Evolutionary conservation across 2,888 invertebrate species (phyloP).

Genomic region (Amphipyra tragopoginis): DNA sequence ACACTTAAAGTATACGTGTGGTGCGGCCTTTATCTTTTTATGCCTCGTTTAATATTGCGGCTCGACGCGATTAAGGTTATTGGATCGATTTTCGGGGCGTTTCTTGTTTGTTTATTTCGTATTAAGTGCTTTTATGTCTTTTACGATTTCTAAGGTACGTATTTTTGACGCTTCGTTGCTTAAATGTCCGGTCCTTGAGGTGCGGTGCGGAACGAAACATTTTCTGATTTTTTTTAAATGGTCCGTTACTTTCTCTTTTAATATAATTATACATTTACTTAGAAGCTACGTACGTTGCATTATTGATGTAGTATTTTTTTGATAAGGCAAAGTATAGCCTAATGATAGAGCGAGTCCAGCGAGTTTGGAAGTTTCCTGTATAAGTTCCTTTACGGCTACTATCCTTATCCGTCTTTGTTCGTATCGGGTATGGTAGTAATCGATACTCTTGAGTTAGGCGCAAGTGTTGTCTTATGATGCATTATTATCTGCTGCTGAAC

Average conservation of each 20-base stretch:
- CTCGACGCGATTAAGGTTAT: slow-evolving; percentile 70
- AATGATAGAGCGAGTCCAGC: no score
- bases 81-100: slow-evolving; percentile 68
- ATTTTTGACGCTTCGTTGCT: slow-evolving; percentile 55
- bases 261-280: not conserved
- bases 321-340: no score
- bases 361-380: no score
- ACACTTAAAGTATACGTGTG: slow-evolving; percentile 73
- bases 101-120: slow-evolving; percentile 68
- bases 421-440: no score
- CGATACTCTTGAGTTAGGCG: no score
- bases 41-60: slow-evolving; percentile 71
- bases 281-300: no score
- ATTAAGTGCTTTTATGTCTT: slow-evolving; percentile 66
- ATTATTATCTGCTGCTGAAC: no score
- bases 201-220: not conserved
- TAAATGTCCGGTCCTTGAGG: slow-evolving; percentile 42
- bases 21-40: slow-evolving; percentile 72
- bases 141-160: slow-evolving; percentile 56
- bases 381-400: no score
- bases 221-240: slow-evolving; percentile 4
- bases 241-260: not conserved
- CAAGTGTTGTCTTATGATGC: no score
- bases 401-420: no score
- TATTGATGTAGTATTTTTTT: no score